Conservation (phyloP, 2,888 invertebrate genomes). For the Eupithecia abbreviata region DNA sequence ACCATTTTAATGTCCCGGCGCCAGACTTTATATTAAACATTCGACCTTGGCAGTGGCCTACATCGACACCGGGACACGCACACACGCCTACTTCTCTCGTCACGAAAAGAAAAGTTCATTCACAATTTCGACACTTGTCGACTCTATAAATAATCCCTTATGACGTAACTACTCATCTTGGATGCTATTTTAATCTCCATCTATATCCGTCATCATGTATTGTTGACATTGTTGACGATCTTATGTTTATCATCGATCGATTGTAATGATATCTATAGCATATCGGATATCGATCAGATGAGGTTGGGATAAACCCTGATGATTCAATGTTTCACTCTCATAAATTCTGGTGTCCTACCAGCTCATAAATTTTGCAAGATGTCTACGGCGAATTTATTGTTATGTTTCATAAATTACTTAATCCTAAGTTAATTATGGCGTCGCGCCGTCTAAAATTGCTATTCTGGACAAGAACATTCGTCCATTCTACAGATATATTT, state of each 20-base stretch:
- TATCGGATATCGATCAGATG: conserved; percentile 6
- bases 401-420: conserved; percentile 9
- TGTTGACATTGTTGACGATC: conserved; percentile 5
- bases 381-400: conserved; percentile 11
- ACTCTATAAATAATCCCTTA: conserved; percentile 73
- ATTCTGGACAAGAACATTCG: background rate
- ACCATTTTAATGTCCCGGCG: conserved; percentile 83
- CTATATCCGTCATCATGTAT: conserved; percentile 53
- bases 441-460: background rate
- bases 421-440: background rate
- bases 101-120: conserved; percentile 82
- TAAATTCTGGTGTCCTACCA: conserved; percentile 14
- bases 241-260: conserved; percentile 6
- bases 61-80: conserved; percentile 81
- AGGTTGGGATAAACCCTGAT: conserved; percentile 9
- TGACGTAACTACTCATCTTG: conserved; percentile 70
- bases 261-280: background rate
- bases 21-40: conserved; percentile 85
- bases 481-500: background rate
- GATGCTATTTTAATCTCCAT: conserved; percentile 61
- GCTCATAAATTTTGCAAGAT: conserved; percentile 17
- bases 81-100: conserved; percentile 77
- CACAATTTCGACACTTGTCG: conserved; percentile 74
- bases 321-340: conserved; percentile 8
- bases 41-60: conserved; percentile 84